Evolutionary conservation across 2,113 vertebrate species (phyloP), one percentile per base, ranked within the genome.

Genomic region (Cygnus buccinator): DNA sequence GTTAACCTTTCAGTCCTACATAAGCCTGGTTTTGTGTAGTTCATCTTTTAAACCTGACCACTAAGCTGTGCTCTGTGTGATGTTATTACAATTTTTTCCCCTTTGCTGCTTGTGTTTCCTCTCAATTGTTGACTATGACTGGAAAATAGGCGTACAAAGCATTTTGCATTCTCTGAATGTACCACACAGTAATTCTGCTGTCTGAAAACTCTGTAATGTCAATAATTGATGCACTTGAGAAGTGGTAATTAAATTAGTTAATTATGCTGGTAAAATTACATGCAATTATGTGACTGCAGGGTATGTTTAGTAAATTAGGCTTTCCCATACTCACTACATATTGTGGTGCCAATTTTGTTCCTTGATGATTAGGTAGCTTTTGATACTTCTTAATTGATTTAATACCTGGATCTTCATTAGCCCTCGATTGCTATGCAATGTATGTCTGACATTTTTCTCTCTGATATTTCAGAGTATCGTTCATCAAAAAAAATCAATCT

Each of bases 211-310:
- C 99, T 99, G 99, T 99, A 99, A 99, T 99, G 99, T 99, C 99
- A 99, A 99, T 99, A 99, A 99, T 99, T 99, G 99, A 99, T 99
- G 99, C 99, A 99, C 99, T 99, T 99, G 99, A 99, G 99, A 99
- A 99, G 99, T 99, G 99, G 99, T 99, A 99, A 99, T 99, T 99
- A 99, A 99, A 99, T 99, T 99, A 99, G 99, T 99, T 99, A 99
- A 99, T 99, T 99, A 99, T 99, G 99, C 99, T 98, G 98, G 99
- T 99, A 99, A 99, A 99, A 99, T 99, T 99, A 99, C 99, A 99
- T 99, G 99, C 99, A 99, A 99, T 99, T 99, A 99, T 99, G 99
- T 99, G 99, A 99, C 99, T 99, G 99, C 99, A 99, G 99, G 99
- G 99, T 99, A 99, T 99, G 99, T 99, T 99, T 99, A 99, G 99